Evolutionary conservation across 1,140 invertebrate species (phyloP).

Genomic region (Drosophila burlai): DNA sequence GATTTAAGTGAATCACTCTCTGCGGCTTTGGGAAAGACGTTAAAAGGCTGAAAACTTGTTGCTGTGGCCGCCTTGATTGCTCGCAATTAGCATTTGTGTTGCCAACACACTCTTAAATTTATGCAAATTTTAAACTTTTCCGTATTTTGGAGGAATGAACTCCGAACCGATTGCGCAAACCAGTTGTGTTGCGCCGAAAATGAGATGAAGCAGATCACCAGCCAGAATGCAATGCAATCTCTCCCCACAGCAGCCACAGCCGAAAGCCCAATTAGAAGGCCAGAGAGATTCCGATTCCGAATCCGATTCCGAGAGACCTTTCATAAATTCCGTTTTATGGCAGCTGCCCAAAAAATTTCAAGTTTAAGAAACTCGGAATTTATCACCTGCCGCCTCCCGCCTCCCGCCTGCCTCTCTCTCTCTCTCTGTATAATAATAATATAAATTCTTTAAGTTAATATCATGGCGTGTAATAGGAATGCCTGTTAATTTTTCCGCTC

Average conservation of each 20-base stretch:
- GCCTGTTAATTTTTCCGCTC: not conserved
- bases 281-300: not conserved
- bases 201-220: conserved; percentile 29
- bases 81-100: conserved; percentile 60
- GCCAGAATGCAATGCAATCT: conserved; percentile 28
- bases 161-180: conserved; percentile 58
- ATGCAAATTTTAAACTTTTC: conserved; percentile 83
- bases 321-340: conserved; percentile 70
- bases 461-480: not conserved
- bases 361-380: conserved; percentile 56
- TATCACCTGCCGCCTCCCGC: conserved; percentile 33
- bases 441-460: conserved; percentile 8
- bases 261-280: conserved; percentile 29
- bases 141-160: conserved; percentile 83
- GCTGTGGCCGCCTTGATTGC: conserved; percentile 38
- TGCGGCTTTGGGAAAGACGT: conserved; percentile 34
- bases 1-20: conserved; percentile 47
- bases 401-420: too few species aligned
- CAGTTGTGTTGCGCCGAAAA: conserved; percentile 44
- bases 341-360: conserved; percentile 46
- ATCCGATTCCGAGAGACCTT: conserved; percentile 28
- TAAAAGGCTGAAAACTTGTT: conserved; percentile 48
- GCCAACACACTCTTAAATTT: conserved; percentile 59
- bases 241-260: conserved; percentile 8
- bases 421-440: conserved; percentile 9